phyloP scores from a whole-genome alignment of 2,797 vertebrate species.

The Phrynocephalus forsythii region DNA sequence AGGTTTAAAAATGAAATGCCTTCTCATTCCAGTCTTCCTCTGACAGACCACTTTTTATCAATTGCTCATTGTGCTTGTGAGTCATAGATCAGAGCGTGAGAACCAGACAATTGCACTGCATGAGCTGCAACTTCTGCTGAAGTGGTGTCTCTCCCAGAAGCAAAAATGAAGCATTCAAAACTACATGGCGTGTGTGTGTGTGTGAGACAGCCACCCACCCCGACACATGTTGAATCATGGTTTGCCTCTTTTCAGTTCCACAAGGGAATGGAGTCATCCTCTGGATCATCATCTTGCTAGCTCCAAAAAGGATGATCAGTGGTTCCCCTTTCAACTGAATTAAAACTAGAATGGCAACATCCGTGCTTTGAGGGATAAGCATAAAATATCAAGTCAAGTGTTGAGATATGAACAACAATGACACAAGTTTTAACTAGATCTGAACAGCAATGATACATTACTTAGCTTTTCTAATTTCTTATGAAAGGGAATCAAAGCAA shows the following conservation, averaged over 20 bases:
- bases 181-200: not conserved
- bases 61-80: not conserved
- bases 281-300: constrained; percentile 45
- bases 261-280: constrained; percentile 52
- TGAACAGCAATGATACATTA: not conserved
- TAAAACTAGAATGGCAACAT: constrained; percentile 39
- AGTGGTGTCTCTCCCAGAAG: constrained; percentile 27
- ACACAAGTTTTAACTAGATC: not conserved
- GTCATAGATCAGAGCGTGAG: constrained; percentile 36
- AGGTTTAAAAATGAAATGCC: constrained; percentile 29
- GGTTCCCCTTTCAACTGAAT: constrained; percentile 27
- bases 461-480: constrained; percentile 4
- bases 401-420: constrained; percentile 39
- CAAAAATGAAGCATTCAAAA: constrained; percentile 44
- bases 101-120: constrained; percentile 41
- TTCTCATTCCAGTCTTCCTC: constrained; percentile 43
- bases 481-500: not conserved
- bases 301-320: constrained; percentile 64
- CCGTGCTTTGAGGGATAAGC: not conserved
- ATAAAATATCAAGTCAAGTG: too few relatives aligned
- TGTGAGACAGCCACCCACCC: not conserved
- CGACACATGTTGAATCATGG: constrained; percentile 42
- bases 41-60: constrained; percentile 55
- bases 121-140: constrained; percentile 36
- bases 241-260: constrained; percentile 52